Evolutionary conservation across 2,113 vertebrate genomes (phyloP).

Genomic region (Ellobius talpinus): DNA sequence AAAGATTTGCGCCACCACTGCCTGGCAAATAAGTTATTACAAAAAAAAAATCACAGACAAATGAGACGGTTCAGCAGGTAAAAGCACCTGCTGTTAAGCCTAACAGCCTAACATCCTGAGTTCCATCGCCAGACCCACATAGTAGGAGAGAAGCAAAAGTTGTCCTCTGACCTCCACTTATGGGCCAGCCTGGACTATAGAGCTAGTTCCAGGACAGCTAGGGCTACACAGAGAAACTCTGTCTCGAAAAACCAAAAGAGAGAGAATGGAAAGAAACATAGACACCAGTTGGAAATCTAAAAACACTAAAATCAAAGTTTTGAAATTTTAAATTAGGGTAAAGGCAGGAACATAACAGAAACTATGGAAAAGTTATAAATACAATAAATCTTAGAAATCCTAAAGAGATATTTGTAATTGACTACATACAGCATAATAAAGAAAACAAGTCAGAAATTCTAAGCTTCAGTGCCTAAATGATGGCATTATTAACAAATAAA

Average conservation of each 20-base stretch:
- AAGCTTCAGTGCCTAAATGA: background rate
- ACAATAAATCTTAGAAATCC: background rate
- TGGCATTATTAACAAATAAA: background rate
- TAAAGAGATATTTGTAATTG: background rate
- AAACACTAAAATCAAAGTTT: background rate
- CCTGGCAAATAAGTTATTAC: background rate
- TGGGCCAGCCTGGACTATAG: background rate
- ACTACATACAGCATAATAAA: background rate
- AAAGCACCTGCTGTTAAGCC: background rate
- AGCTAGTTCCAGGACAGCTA: too few relatives aligned
- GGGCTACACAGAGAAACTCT: too few relatives aligned
- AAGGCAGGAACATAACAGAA: background rate
- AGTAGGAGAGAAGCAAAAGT: background rate
- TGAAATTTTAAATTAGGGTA: background rate
- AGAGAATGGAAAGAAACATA: background rate
- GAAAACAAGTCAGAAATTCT: background rate
- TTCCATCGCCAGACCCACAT: background rate
- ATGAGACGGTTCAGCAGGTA: background rate
- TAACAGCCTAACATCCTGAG: background rate
- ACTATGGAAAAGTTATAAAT: background rate
- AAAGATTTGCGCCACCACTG: too few relatives aligned
- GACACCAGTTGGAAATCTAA: background rate
- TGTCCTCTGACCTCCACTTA: background rate
- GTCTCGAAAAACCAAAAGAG: background rate
- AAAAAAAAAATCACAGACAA: background rate